These are phyloP conservation scores for Drosophila borborema DNA, from an alignment of 2,888 invertebrate species.

Conservation along the genomic window DNA sequence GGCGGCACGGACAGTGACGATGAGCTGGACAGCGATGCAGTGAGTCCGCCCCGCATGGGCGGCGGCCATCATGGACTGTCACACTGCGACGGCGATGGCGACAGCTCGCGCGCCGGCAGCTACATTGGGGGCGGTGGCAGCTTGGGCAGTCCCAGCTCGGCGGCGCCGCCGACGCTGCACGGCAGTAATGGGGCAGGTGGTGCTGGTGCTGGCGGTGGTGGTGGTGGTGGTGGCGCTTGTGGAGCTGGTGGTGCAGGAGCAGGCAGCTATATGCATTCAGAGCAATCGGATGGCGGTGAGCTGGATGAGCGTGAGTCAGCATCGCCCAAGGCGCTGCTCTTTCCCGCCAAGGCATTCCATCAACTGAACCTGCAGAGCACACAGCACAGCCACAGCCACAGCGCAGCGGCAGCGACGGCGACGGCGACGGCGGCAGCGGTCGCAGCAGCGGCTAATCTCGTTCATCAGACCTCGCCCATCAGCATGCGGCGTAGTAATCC, in stretches of 20 bases:
- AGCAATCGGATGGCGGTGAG: constrained; percentile 60
- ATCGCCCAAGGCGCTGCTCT: constrained; percentile 65
- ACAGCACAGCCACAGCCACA: constrained; percentile 51
- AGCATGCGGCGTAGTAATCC: constrained; percentile 89
- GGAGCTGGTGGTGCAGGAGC: not conserved
- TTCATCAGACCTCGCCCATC: constrained; percentile 86
- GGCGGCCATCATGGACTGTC: constrained; percentile 55
- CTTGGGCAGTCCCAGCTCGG: constrained; percentile 69
- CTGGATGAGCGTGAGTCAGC: constrained; percentile 58
- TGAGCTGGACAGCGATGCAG: constrained; percentile 84
- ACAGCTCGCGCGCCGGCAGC: constrained; percentile 71
- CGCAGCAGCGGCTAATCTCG: constrained; percentile 77
- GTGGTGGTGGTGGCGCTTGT: constrained; percentile 1
- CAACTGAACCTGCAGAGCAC: constrained; percentile 75
- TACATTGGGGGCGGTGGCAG: constrained; percentile 71
- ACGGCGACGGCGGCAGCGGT: constrained; percentile 71
- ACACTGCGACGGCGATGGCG: constrained; percentile 62
- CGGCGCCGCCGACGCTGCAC: constrained; percentile 49
- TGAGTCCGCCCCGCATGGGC: constrained; percentile 81
- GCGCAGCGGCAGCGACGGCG: constrained; percentile 62
- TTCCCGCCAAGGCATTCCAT: constrained; percentile 72
- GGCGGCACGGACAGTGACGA: constrained; percentile 92
- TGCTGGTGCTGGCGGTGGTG: not conserved
- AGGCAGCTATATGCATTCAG: constrained; percentile 48
- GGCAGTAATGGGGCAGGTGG: constrained; percentile 48